These are phyloP conservation scores for Arctocebus calabarensis DNA, from an alignment of 2,797 vertebrate genomes.

Conservation along the genomic window DNA sequence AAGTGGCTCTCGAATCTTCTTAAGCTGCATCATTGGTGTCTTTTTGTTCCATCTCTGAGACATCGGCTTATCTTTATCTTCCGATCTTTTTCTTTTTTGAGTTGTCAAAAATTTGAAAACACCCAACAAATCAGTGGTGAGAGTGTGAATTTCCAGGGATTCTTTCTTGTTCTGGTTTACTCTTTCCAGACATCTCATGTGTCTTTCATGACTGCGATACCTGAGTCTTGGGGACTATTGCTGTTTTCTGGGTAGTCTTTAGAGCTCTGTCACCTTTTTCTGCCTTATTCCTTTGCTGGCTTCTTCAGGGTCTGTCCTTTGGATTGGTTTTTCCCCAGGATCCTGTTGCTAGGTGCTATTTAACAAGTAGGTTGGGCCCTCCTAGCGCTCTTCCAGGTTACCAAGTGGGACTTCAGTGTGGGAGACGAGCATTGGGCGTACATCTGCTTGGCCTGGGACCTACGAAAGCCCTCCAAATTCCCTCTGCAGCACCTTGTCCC, in stretches of 20 bases:
- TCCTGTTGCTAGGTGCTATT: background rate
- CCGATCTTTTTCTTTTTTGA: background rate
- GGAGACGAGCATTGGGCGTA: too few relatives aligned
- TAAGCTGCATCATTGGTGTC: too few relatives aligned
- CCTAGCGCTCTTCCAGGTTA: background rate
- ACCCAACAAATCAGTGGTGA: background rate
- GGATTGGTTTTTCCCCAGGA: background rate
- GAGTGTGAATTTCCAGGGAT: background rate
- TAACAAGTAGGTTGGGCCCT: too few relatives aligned
- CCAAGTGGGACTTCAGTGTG: too few relatives aligned
- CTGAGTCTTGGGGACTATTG: background rate
- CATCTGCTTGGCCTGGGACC: fast-evolving
- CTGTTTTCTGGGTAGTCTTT: too few relatives aligned
- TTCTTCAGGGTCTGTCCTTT: background rate
- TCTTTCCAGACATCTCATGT: background rate
- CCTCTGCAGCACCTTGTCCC: too few relatives aligned
- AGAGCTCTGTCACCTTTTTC: too few relatives aligned
- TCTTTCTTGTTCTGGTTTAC: background rate
- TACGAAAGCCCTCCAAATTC: fast-evolving
- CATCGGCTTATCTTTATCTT: background rate
- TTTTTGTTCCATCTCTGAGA: too few relatives aligned
- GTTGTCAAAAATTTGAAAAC: background rate
- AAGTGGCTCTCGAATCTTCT: fast-evolving
- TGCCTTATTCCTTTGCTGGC: background rate
- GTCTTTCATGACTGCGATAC: too few relatives aligned